Conservation (phyloP, 2,888 invertebrate genomes). For the Bombyx huttoni region DNA sequence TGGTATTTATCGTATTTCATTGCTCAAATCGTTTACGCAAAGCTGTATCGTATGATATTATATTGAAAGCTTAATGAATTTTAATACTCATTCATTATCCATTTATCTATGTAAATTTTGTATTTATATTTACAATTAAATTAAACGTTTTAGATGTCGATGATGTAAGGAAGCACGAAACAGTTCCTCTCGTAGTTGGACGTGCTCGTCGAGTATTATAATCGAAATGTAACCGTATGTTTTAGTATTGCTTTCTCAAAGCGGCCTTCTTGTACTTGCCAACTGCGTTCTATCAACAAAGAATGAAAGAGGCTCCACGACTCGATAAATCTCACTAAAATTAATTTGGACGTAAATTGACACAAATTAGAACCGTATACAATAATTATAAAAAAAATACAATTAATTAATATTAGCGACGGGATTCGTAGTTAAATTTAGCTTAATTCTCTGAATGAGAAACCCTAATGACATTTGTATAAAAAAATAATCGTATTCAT, state of each 20-base stretch:
- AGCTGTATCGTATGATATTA: conserved; percentile 28
- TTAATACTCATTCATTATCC: conserved; percentile 20
- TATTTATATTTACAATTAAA: conserved; percentile 36
- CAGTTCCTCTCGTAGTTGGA: conserved; percentile 67
- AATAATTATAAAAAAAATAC: conserved; percentile 47
- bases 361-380: conserved; percentile 40
- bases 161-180: conserved; percentile 67
- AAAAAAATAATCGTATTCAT: conserved; percentile 33
- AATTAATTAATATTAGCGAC: conserved; percentile 33
- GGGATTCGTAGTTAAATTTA: conserved; percentile 33
- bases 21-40: conserved; percentile 56
- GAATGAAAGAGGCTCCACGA: conserved; percentile 37
- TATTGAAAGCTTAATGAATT: conserved; percentile 14
- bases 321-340: conserved; percentile 32
- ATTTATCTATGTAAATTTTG: conserved; percentile 36
- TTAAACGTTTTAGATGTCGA: conserved; percentile 42
- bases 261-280: conserved; percentile 35
- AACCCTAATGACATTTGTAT: conserved; percentile 32
- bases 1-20: conserved; percentile 65
- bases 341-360: conserved; percentile 38
- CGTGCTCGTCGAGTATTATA: conserved; percentile 57
- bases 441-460: conserved; percentile 20
- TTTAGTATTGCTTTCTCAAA: conserved; percentile 42
- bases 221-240: conserved; percentile 18
- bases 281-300: conserved; percentile 33